phyloP scores from a whole-genome alignment of 1,140 invertebrate genomes.

The Drosophila paulistorum region DNA sequence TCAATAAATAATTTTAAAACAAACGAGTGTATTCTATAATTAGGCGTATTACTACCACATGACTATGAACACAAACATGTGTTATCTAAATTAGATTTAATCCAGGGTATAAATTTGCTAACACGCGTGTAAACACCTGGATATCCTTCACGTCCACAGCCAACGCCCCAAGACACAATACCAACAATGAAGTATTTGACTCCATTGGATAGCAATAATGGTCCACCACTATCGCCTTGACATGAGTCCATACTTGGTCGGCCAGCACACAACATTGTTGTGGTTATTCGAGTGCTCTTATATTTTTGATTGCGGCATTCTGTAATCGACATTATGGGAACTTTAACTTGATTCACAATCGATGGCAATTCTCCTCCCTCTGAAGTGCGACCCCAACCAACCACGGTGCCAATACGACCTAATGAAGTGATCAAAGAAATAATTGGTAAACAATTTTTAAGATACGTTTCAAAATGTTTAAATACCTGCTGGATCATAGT shows the following conservation, averaged over 20 bases:
- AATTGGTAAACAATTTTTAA: neutral
- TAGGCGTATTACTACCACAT: constrained; percentile 32
- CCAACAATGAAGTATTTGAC: constrained; percentile 90
- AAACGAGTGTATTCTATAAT: constrained; percentile 31
- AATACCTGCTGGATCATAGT: constrained; percentile 88
- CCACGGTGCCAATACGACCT: constrained; percentile 86
- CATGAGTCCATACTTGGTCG: constrained; percentile 92
- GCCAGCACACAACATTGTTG: constrained; percentile 92
- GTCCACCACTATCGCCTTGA: constrained; percentile 93
- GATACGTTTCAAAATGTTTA: neutral
- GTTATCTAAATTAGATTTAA: constrained; percentile 81
- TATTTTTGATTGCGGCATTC: constrained; percentile 93
- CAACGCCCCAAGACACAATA: constrained; percentile 88
- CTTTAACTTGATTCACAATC: constrained; percentile 91
- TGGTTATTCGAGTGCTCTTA: constrained; percentile 89
- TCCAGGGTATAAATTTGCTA: constrained; percentile 82
- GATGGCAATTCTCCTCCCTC: constrained; percentile 92
- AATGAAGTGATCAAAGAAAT: constrained; percentile 17
- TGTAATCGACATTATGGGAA: constrained; percentile 90
- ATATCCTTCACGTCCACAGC: constrained; percentile 87
- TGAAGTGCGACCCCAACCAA: constrained; percentile 92
- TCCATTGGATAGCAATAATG: constrained; percentile 88
- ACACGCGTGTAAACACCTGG: constrained; percentile 82
- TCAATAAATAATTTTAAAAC: constrained; percentile 11
- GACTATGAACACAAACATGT: constrained; percentile 81